Base-by-base conservation (phyloP, 2,888 invertebrate genomes). In the Stenodera caucasica region DNA sequence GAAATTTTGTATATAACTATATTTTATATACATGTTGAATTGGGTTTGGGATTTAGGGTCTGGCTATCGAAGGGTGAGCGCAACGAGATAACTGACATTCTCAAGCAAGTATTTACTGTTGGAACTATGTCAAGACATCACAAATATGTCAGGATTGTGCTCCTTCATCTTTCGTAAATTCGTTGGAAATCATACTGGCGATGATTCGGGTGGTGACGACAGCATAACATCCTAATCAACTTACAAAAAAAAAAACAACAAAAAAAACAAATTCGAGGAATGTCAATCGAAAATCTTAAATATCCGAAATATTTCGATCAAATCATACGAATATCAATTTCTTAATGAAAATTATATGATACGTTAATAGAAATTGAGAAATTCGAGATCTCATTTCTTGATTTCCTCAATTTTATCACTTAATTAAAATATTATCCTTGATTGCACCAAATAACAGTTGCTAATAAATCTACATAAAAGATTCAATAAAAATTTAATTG, bases 81-180 rank as follows among this genome's bases (percentile, higher is more conserved):
- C n/a, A n/a, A 49, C 49, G 32, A 60, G 63, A 63, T 63, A 60
- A 29, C 63, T 63, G 63, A 57, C 63, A 63, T 63, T 63, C 63
- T 59, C 63, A 54, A 57, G 56, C 63, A 63, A 63, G 63, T 63
- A 63, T 63, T 63, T 60, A 60, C 35, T 60, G 60, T 51, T 60
- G 60, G 72, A 77, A 76, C 76, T 75, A 77, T 76, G 76, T 74
- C 75, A 75, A 75, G 75, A 76, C 74, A 72, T 72, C 67, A 56
- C 74, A 77, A 78, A 76, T 77, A 78, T 77, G 75, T 72, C 70
- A 70, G 73, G 76, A 74, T 70, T 68, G 72, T 68, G 70, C 68
- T 61, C 69, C 68, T 69, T 69, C 70, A 70, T 71, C 72, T 70
- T 52, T 40, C 18, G 37, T 40, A n/a, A 40, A 40, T 18, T 40